Base-by-base conservation (phyloP, 1,140 invertebrate genomes). In the Microplitis demolitor region DNA sequence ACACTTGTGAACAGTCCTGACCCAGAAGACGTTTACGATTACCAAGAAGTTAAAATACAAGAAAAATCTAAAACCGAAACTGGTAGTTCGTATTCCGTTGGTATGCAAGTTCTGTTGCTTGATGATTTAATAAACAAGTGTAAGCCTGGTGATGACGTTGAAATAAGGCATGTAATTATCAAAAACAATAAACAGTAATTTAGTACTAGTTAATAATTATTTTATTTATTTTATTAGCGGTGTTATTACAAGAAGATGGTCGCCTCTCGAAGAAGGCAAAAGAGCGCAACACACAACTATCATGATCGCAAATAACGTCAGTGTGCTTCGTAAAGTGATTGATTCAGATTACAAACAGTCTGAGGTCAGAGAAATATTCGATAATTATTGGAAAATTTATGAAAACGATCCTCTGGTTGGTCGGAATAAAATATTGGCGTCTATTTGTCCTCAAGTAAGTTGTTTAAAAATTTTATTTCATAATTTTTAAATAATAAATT, bases 31-130 rank as follows among this genome's bases (percentile, higher is more conserved):
- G 96, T 91, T 81, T 91, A 91, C 76, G 96, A 97, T 88, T 97
- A 95, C 87, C 96, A 97, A 87, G 96, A 97, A 90, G 91, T 97
- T 16, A 96, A 95, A 88, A 89, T 95, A 79, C 93, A 95, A 83
- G 83, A 86, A 58, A 81, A 79, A 72, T 76, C 74, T 70, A 74
- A 78, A 62, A 70, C 56, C 64, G 79, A 84, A 61, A 69, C 72
- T 2, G 79, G 34, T 3, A 79, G 56, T 16, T 74, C 61, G 13
- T 79, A 81, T 69, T 67, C 72, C 31, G 69, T 78, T 14, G 80
- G 79, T 24, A 51, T 85, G 62, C 81, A 80, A 73, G 76, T 96
- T 1, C 90, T 93, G 37, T 83, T 97, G 45, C 92, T 97, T 82
- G 92, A 97, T 89, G 95, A 97, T 87, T 87, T 97, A 9, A 94